These are phyloP conservation scores for Bombus impatiens DNA, from an alignment of 1,140 invertebrate genomes.

Conservation along the genomic window DNA sequence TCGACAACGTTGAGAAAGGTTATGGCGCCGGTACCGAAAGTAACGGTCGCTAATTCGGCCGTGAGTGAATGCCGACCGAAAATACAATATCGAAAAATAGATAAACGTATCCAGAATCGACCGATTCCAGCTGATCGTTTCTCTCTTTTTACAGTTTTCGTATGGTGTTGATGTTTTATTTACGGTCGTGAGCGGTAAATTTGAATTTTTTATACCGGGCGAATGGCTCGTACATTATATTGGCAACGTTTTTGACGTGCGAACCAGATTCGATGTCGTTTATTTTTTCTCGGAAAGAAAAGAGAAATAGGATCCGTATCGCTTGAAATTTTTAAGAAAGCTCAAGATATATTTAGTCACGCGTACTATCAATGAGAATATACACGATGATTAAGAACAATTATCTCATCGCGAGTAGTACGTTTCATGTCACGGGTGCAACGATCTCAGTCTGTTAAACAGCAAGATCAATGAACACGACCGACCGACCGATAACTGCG, in stretches of 20 bases:
- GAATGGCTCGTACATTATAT: neutral
- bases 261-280: neutral
- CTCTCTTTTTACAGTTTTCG: slow-evolving; percentile 2
- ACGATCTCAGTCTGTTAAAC: slow-evolving; percentile 42
- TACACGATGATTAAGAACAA: slow-evolving; percentile 44
- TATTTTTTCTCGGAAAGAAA: neutral
- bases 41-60: neutral
- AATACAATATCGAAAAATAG: neutral
- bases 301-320: neutral
- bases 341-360: slow-evolving; percentile 19
- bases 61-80: neutral
- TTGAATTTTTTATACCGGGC: neutral
- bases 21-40: slow-evolving; percentile 16
- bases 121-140: neutral
- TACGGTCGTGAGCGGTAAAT: neutral
- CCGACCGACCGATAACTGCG: slow-evolving; percentile 32
- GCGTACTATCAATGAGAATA: slow-evolving; percentile 37
- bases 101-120: neutral
- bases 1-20: slow-evolving; percentile 39
- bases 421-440: slow-evolving; percentile 47
- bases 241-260: neutral
- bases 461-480: slow-evolving; percentile 46
- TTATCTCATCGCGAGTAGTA: slow-evolving; percentile 46
- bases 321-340: neutral
- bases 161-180: neutral